Evolutionary conservation across 2,113 vertebrate genomes (phyloP), one percentile per base, ranked within the genome.

Genomic region (Empidonax traillii): DNA sequence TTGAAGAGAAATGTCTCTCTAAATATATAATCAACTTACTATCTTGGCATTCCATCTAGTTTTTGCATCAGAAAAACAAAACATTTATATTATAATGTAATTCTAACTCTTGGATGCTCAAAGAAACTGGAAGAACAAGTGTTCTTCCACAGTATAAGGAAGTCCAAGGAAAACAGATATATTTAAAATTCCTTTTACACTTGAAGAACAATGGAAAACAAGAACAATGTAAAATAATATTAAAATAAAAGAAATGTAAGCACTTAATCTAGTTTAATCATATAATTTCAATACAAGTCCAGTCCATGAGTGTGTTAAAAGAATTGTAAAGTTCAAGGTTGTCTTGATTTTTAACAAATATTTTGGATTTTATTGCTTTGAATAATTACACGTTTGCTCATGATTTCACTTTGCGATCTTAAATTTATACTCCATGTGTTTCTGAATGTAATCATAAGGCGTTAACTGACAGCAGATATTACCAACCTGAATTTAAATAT

Each of bases 211-310:
- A 35, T 17, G 3, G 3, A 79, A 96, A 75, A 31, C 4, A 82
- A 27, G 5, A 56, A 33, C 1, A 31, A 19, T 39, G 4, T 8
- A 79, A 75, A 56, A 3, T 33, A 53, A 74, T 37, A 9, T 49
- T 28, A 28, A 59, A 46, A 88, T n/a, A 25, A 65, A 77, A 52
- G 2, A 81, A 44, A 31, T 35, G 5, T 3, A 53, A 31, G 6
- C 2, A 44, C 68, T 58, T 39, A 62, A 33, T 35, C 14, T 0
- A 0, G 7, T 44, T 86, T 65, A 39, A 49, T 72, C 0, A 39
- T 39, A 28, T 8, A 28, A 7, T 63, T 84, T 59, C 25, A 47
- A 41, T 19, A 56, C 44, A 49, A 63, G 4, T 49, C 9, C 53
- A 61, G 14, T 61, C 12, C 12, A 69, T 9, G 3, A 8, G 4